A percentile compares a stretch with the other conserved stretches of the same genome.
Conservation (phyloP, 2,888 invertebrate species). For the Amblyjoppa fuscipennis region DNA sequence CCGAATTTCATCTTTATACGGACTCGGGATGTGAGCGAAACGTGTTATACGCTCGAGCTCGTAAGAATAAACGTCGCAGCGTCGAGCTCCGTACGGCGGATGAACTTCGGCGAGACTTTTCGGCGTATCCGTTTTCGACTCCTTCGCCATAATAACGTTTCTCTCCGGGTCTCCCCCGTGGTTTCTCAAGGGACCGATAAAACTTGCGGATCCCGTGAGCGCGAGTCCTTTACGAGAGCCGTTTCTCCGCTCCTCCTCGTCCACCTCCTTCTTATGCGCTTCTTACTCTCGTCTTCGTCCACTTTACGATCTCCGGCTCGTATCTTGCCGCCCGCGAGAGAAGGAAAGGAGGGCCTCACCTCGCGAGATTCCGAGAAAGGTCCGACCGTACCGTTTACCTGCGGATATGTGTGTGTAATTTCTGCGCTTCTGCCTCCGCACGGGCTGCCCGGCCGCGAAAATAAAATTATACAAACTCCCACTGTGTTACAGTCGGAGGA, state of each 20-base stretch:
- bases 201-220: constrained; percentile 53
- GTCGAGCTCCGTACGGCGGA: constrained; percentile 20
- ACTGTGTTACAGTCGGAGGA: neutral
- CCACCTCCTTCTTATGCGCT: constrained; percentile 35
- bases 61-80: neutral
- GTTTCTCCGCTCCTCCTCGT: constrained; percentile 57
- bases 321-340: constrained; percentile 49
- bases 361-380: constrained; percentile 60
- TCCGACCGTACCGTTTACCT: constrained; percentile 52
- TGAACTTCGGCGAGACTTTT: constrained; percentile 32
- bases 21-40: neutral
- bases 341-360: constrained; percentile 28
- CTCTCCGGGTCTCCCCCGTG: constrained; percentile 37
- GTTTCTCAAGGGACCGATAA: constrained; percentile 64
- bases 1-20: constrained; percentile 8
- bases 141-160: constrained; percentile 14
- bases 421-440: neutral
- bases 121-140: constrained; percentile 67
- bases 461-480: constrained; percentile 5
- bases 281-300: constrained; percentile 32
- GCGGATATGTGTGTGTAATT: constrained; percentile 31
- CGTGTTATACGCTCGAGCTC: neutral
- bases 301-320: constrained; percentile 59
- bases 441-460: neutral
- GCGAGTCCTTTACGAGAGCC: constrained; percentile 64